These are phyloP conservation scores for Myrmecophaga tridactyla DNA, from an alignment of 2,113 vertebrate genomes.

Conservation along the genomic window DNA sequence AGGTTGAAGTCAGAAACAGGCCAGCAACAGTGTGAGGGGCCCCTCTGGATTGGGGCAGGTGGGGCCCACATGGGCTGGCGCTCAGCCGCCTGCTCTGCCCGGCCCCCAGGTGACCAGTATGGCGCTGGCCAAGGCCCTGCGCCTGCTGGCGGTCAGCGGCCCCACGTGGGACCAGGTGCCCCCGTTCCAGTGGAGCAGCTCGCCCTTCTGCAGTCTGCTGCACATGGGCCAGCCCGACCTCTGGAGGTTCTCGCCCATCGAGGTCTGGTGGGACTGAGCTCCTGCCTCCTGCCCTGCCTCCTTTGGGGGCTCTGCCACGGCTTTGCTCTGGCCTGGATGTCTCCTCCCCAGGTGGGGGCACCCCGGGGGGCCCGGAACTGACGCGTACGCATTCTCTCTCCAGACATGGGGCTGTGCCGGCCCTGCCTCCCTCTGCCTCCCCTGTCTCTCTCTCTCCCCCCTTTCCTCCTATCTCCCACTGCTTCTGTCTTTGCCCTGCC, in stretches of 20 bases:
- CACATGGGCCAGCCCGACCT: conserved; percentile 96
- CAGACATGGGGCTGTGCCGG: fast-evolving
- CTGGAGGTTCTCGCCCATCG: conserved; percentile 90
- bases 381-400: no score
- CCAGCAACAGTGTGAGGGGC: no score
- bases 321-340: fast-evolving
- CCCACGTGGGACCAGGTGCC: conserved; percentile 94
- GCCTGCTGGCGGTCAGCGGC: conserved; percentile 89
- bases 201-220: conserved; percentile 85
- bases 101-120: conserved; percentile 88
- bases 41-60: not conserved
- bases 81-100: not conserved
- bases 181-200: conserved; percentile 93
- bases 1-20: not conserved
- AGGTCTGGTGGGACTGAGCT: conserved; percentile 88
- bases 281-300: fast-evolving
- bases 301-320: no score
- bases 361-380: not conserved
- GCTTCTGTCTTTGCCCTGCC: no score
- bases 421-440: no score
- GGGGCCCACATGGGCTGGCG: not conserved
- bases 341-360: not conserved
- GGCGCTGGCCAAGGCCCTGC: conserved; percentile 82
- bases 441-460: not conserved
- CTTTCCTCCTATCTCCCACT: no score